Evolutionary conservation across 2,797 vertebrate species (phyloP).

Genomic region (Hozukius guyotensis): DNA sequence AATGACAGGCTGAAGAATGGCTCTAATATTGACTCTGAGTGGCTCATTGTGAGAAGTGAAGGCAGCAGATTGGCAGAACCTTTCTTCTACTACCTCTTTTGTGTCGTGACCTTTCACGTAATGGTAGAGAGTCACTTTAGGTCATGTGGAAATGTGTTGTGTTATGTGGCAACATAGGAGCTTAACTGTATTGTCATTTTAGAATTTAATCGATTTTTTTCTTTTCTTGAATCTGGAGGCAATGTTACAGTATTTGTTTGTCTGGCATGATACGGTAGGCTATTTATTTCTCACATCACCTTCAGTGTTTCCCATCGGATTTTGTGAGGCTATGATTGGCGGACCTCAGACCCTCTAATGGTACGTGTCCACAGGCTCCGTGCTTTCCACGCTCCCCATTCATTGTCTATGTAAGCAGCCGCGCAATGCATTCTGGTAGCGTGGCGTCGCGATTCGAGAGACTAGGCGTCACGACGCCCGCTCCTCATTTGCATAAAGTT

Average conservation of each 20-base stretch:
- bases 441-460: rapidly evolving
- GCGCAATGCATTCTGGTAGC: rapidly evolving
- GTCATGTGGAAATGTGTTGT: not conserved
- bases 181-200: not conserved
- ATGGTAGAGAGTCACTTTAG: not conserved
- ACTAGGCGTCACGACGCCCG: no score
- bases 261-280: not conserved
- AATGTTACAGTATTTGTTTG: not conserved
- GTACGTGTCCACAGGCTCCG: no score
- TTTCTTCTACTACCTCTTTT: not conserved
- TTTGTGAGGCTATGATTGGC: no score
- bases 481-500: no score
- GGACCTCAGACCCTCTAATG: no score
- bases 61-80: not conserved
- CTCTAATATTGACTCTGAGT: constrained; percentile 10
- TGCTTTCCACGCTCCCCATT: no score
- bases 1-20: constrained; percentile 38
- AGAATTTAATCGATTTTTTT: not conserved
- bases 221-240: not conserved
- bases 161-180: not conserved
- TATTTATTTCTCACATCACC: not conserved
- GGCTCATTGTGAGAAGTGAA: constrained; percentile 7
- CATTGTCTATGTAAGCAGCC: no score
- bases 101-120: not conserved
- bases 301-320: no score